Conservation (phyloP, 2,797 vertebrate species). For the Diglossa cyanea region DNA sequence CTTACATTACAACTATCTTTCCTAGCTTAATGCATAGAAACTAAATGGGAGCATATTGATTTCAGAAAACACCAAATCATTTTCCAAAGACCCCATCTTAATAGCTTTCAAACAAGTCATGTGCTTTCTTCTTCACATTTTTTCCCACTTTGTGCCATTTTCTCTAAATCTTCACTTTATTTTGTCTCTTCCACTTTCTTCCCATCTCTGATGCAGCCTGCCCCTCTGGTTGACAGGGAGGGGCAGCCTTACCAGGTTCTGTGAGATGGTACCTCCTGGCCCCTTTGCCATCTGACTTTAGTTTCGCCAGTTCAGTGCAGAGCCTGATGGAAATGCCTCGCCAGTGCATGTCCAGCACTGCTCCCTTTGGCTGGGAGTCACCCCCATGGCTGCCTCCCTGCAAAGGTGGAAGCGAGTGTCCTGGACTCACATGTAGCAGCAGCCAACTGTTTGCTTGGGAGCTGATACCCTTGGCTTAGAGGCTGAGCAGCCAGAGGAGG, state of each 20-base stretch:
- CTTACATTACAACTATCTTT: not conserved
- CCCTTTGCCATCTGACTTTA: not conserved
- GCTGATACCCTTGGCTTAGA: not conserved
- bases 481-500: not conserved
- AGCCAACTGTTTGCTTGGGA: not conserved
- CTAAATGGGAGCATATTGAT: constrained; percentile 1
- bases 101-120: not conserved
- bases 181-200: not conserved
- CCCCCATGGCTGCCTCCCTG: not conserved
- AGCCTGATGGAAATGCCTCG: not conserved
- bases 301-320: not conserved
- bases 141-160: not conserved
- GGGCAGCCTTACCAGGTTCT: not conserved
- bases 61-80: not conserved
- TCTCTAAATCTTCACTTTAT: not conserved
- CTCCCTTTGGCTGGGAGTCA: not conserved
- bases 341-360: not conserved
- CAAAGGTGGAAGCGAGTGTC: not conserved
- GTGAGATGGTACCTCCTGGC: not conserved
- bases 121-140: not conserved
- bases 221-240: accelerated
- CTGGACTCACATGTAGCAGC: accelerated
- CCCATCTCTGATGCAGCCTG: not conserved
- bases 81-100: not conserved
- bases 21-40: not conserved